Evolutionary conservation across 2,888 invertebrate species (phyloP).

Genomic region (Lucinisca nassula): DNA sequence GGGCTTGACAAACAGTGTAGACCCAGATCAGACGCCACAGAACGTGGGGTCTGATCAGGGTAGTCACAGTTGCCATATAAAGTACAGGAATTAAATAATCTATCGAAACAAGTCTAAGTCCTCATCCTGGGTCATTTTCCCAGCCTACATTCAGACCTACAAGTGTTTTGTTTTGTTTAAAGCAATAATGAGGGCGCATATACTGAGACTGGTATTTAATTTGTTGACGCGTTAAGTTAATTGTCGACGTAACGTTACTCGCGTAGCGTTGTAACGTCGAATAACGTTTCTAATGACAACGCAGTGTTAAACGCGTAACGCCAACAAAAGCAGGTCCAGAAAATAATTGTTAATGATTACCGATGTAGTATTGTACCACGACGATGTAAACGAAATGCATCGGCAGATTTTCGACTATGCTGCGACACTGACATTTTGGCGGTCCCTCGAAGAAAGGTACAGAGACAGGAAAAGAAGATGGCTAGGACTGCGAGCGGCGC

Average conservation of each 20-base stretch:
- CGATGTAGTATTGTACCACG: background rate
- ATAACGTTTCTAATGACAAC: slow-evolving; percentile 4
- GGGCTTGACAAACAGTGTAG: too few species aligned
- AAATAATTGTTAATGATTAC: background rate
- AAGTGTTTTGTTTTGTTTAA: too few species aligned
- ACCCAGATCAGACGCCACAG: too few species aligned
- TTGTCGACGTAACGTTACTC: background rate
- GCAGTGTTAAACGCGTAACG: background rate
- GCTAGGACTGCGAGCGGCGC: background rate
- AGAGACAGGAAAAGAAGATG: slow-evolving; percentile 29
- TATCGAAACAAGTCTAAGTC: too few species aligned
- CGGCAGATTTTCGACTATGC: background rate
- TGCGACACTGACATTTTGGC: background rate
- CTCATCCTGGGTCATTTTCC: too few species aligned
- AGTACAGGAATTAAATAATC: too few species aligned
- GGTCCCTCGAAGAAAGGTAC: slow-evolving; percentile 33
- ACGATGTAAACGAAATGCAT: background rate
- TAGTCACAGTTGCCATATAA: too few species aligned
- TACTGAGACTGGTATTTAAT: too few species aligned
- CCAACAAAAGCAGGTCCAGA: background rate
- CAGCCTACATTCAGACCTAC: too few species aligned
- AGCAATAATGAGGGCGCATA: too few species aligned
- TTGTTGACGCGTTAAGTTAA: too few species aligned
- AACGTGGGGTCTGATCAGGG: too few species aligned
- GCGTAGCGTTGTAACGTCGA: background rate